A percentile compares a stretch with the other conserved stretches of the same genome.
phyloP scores from a whole-genome alignment of 2,113 vertebrate genomes.

The Pelecanoides urinatrix region DNA sequence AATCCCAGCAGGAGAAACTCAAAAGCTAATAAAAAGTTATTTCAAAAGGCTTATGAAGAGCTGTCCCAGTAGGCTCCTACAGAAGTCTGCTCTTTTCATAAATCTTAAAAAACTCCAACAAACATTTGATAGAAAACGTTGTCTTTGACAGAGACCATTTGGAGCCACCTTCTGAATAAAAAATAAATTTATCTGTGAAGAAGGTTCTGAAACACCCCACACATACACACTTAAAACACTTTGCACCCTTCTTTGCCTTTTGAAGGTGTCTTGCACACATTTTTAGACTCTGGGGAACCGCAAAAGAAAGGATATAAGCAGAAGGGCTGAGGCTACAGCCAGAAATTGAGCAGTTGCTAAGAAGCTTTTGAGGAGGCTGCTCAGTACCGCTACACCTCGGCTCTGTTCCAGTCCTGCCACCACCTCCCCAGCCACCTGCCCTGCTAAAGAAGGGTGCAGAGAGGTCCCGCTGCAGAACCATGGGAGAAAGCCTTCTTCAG shows the following conservation, averaged over 20 bases:
- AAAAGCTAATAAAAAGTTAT: neutral
- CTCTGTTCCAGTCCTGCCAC: neutral
- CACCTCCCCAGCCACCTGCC: neutral
- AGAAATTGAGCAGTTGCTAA: neutral
- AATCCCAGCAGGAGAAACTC: neutral
- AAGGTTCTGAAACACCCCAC: neutral
- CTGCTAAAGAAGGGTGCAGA: neutral
- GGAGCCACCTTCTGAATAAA: neutral
- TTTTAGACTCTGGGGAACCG: neutral
- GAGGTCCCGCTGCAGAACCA: neutral
- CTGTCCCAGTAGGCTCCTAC: neutral
- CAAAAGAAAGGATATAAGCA: neutral
- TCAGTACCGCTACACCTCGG: neutral
- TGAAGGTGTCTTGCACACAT: neutral
- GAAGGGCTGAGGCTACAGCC: neutral
- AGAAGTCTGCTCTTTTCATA: neutral
- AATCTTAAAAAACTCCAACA: neutral
- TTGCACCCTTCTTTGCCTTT: neutral
- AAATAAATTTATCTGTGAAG: neutral
- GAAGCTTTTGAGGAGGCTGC: neutral
- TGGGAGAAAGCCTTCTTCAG: neutral
- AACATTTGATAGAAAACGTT: neutral
- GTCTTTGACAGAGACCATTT: neutral
- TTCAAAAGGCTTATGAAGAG: neutral
- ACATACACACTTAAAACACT: neutral